Evolutionary conservation across 2,797 vertebrate species (phyloP).

Genomic region (Poecilia wingei): DNA sequence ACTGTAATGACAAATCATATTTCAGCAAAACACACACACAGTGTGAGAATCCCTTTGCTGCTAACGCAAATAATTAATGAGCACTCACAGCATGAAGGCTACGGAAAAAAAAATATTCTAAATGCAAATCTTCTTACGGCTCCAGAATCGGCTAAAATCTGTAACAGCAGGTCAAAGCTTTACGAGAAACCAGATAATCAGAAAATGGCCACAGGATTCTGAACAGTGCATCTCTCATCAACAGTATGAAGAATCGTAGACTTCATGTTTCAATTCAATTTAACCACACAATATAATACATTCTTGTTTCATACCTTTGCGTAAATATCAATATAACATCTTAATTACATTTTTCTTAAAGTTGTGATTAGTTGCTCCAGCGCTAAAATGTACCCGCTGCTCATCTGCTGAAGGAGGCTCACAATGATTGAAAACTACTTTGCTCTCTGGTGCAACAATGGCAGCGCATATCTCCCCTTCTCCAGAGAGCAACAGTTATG

Average conservation of each 20-base stretch:
- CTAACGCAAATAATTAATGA: neutral
- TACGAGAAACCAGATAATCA: neutral
- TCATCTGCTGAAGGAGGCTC: neutral
- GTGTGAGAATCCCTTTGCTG: neutral
- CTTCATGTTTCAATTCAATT: neutral
- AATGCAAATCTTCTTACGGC: neutral
- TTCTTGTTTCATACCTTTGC: neutral
- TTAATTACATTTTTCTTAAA: neutral
- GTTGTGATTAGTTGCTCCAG: neutral
- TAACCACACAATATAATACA: neutral
- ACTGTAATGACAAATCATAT: neutral
- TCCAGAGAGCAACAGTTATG: conserved; percentile 64
- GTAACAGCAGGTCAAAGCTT: neutral
- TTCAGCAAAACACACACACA: neutral
- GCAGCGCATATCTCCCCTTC: conserved; percentile 43
- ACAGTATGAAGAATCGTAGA: neutral
- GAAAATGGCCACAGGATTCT: neutral
- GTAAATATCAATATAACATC: neutral
- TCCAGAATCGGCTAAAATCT: neutral
- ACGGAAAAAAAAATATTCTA: neutral
- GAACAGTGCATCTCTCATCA: neutral
- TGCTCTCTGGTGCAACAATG: conserved; percentile 31
- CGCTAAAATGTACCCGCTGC: neutral
- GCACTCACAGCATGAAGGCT: neutral
- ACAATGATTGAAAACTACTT: conserved; percentile 46